Evolutionary conservation across 2,113 vertebrate species (phyloP), one percentile per base, ranked within the genome.

Genomic region (Saguinus midas): DNA sequence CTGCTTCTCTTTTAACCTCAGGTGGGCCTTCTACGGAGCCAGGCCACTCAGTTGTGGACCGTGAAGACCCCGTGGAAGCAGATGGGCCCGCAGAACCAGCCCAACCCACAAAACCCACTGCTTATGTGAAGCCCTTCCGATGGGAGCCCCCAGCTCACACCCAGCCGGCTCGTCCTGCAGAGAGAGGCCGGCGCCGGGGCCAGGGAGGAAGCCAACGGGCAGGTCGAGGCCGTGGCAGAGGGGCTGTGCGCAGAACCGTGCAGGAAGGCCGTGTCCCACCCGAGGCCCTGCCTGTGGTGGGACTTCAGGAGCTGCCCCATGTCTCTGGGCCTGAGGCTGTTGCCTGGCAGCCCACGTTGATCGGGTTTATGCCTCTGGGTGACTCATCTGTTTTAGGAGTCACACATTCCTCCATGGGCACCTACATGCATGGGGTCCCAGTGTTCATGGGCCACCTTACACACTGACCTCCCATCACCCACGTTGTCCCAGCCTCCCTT

Each of bases 61-160:
- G 0, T 0, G 18, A 66, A 70, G 70, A 4, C 66, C 6, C 29
- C 0, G 2, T 1, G 11, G 58, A 64, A 64, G 25, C 10, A 61
- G 10, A 27, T 61, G 58, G 25, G 58, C 58, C 58, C 0, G 4
- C 58, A 1, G 2, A 14, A 6, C 11, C 40, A 37, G 3, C 0
- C 29, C 83, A 3, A 8, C 83, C 50, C 0, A 0, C 12, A 0
- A 96, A 45, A 76, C 90, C 45, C 29, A 45, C 79, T 0, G 94
- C 92, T 25, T 87, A 48, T 0, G 68, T 95, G 52, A 95, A 21
- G 2, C 94, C 96, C 40, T 11, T 37, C 37, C 45, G 7, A 35
- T 0, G 0, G 0, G 3, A 52, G 58, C 16, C 12, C 9, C 5
- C 50, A 0, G n/a, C 17, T 4, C 5, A 2, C 8, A 0, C 8